A percentile compares a stretch with the other conserved stretches of the same genome.
Evolutionary conservation across 37 sponge, comb jelly and placozoan genomes (phyloP).

Genomic region (Petrosia ficiformis): DNA sequence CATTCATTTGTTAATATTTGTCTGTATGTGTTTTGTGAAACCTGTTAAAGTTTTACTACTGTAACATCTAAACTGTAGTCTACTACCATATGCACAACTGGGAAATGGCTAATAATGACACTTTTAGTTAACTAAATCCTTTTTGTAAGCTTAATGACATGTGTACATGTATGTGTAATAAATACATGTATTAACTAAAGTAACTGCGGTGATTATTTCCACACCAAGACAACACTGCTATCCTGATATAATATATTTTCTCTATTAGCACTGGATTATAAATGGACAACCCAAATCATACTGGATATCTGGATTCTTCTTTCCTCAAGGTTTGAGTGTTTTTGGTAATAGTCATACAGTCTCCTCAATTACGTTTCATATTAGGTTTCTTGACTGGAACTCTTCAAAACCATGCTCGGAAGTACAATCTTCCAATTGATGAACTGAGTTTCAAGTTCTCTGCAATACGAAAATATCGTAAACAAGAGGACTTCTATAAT

Average conservation of each 20-base stretch:
- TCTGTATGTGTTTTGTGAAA: background rate
- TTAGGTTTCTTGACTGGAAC: slow-evolving; percentile 94
- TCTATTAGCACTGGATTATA: slow-evolving; percentile 80
- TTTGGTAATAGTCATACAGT: slow-evolving; percentile 2
- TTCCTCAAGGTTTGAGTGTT: slow-evolving; percentile 99
- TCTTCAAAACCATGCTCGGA: slow-evolving; percentile 97
- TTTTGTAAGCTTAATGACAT: no score
- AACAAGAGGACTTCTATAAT: slow-evolving; percentile 86
- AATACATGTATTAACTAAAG: no score
- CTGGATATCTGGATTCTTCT: slow-evolving; percentile 99
- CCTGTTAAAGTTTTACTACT: no score
- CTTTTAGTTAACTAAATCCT: no score
- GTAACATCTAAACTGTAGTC: no score
- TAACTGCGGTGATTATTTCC: background rate
- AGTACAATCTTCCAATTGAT: slow-evolving; percentile 95
- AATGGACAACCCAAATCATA: slow-evolving; percentile 86
- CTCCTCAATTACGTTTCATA: no score
- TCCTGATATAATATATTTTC: no score
- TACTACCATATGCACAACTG: no score
- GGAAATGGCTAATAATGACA: no score
- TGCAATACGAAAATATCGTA: slow-evolving; percentile 48
- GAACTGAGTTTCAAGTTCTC: slow-evolving; percentile 88
- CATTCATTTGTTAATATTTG: background rate
- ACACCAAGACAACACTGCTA: background rate
- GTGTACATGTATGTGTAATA: no score